Evolutionary conservation across 92 coral and sea anemone genomes (phyloP), one percentile per base, ranked within the genome.

Genomic region (Palythoa grandiflora): DNA sequence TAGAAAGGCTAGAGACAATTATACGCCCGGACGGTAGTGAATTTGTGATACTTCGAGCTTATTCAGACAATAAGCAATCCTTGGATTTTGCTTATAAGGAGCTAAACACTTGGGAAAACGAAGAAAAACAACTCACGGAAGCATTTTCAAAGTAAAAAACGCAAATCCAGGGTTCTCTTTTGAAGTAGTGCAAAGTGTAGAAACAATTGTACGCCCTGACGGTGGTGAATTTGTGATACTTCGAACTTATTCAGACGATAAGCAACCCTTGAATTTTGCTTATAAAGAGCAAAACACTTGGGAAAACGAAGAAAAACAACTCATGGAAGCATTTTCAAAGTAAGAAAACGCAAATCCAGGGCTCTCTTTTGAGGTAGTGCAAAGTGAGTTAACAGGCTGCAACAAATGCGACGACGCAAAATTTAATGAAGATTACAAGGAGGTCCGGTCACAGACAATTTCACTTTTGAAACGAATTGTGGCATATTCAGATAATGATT

Each of bases 21-120:
- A 66, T 68, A 15, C 61, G 86, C 14, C 75, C 86, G 11, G 86
- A 81, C 14, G 86, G 86, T 0, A 6, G 86, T 3, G 5, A 11
- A 15, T 81, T 81, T 14, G 86, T 81, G 6, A 53, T 81, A n/a
- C 57, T 81, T 68, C 65, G 75, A 44, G 21, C 71, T 5, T 38
- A 63, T 44, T 28, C 76, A 54, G 3, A 15, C 1, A 20, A 54
- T 9, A 28, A 21, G 10, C 14, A 80, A 5, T 21, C 73, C 15
- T 68, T 38, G 55, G 85, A 65, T n/a, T 80, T 61, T 60, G 19
- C 15, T 19, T 28, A 28, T 28, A 73, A 80, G 5, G 75, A 80
- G 20, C 51, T 16, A 35, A 68, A 63, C 40, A 5, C n/a, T 48
- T 65, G 35, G 57, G 57, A 80, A 80, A 21, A 12, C n/a, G 57